Evolutionary conservation across 1,140 invertebrate species (phyloP).

Genomic region (Dinothrombium tinctorium): DNA sequence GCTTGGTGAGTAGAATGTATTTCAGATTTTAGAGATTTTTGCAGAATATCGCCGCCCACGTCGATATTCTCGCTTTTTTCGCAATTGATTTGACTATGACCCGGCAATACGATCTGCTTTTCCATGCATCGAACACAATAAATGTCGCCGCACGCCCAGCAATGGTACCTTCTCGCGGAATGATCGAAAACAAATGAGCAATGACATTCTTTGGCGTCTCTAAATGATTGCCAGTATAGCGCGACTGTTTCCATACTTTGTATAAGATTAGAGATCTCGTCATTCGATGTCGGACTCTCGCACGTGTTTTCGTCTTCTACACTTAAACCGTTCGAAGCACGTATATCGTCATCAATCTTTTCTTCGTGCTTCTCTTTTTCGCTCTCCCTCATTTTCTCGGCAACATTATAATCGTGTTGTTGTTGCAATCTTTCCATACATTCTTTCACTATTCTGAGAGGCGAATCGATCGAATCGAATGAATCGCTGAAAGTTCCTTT

Average conservation of each 20-base stretch:
- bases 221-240: conserved; percentile 68
- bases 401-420: conserved; percentile 1
- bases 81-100: too few relatives aligned
- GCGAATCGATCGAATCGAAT: conserved; percentile 11
- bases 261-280: too few relatives aligned
- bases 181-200: conserved; percentile 80
- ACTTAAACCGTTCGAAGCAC: not conserved
- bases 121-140: conserved; percentile 73
- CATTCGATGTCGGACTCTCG: too few relatives aligned
- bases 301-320: too few relatives aligned
- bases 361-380: not conserved
- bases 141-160: conserved; percentile 81
- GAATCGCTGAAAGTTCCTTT: conserved; percentile 1
- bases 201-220: conserved; percentile 55
- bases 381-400: not conserved
- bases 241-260: conserved; percentile 25
- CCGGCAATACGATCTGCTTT: conserved; percentile 44
- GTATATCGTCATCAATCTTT: not conserved
- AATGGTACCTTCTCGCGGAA: conserved; percentile 46
- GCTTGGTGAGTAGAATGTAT: too few relatives aligned
- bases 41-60: too few relatives aligned
- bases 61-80: too few relatives aligned
- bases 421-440: conserved; percentile 10
- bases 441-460: conserved; percentile 10
- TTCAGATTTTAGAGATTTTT: too few relatives aligned